Conservation (phyloP, 2,888 invertebrate genomes). For the Sminthurides aquaticus region DNA sequence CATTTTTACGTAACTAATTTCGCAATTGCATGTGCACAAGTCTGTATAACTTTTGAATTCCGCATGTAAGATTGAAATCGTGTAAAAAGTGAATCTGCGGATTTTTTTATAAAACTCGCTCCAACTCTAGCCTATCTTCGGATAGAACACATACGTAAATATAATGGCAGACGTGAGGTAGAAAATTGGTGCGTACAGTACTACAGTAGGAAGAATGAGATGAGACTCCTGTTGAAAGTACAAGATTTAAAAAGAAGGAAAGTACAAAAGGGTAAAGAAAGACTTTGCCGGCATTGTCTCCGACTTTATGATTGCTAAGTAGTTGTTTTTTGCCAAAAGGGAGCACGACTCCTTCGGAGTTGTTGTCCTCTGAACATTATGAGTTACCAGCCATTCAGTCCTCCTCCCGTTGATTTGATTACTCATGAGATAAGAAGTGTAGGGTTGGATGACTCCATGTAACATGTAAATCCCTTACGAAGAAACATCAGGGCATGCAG, state of each 20-base stretch:
- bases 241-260: neutral
- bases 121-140: no score
- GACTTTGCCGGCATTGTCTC: neutral
- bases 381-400: neutral
- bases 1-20: neutral
- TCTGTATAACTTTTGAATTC: neutral
- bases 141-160: no score
- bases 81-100: constrained; percentile 15
- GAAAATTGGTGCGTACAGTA: no score
- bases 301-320: neutral
- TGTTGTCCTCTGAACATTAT: neutral
- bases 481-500: neutral
- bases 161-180: no score
- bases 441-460: neutral
- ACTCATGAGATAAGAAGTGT: neutral
- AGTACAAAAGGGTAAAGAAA: neutral
- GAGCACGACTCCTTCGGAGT: neutral
- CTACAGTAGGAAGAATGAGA: neutral
- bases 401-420: neutral
- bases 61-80: neutral
- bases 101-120: constrained; percentile 17
- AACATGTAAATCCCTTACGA: neutral
- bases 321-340: neutral
- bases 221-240: neutral
- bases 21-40: neutral